A percentile compares a stretch with the other conserved stretches of the same genome.
phyloP scores from a whole-genome alignment of 2,888 invertebrate genomes.

The Pseudanteris insignis region DNA sequence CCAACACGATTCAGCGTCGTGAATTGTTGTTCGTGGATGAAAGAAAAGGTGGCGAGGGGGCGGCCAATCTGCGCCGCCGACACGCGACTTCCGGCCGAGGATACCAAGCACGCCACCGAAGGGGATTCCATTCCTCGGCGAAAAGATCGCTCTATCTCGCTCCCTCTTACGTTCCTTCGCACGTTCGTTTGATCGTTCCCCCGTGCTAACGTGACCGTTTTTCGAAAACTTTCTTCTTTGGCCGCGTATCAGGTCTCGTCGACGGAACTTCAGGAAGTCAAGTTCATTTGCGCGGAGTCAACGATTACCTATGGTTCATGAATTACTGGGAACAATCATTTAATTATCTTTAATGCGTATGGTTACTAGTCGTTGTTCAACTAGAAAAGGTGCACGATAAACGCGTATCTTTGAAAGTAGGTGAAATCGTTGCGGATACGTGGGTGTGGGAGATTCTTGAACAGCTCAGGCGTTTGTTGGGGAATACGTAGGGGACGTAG shows the following conservation, averaged over 20 bases:
- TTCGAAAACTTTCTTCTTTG: not conserved
- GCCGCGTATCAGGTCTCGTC: conserved; percentile 12
- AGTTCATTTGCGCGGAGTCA: conserved; percentile 21
- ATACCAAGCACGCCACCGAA: conserved; percentile 59
- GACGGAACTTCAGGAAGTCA: conserved; percentile 33
- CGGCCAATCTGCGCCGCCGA: conserved; percentile 52
- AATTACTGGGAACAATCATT: too few relatives aligned
- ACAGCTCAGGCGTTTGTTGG: too few relatives aligned
- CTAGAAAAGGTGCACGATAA: too few relatives aligned
- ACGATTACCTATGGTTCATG: too few relatives aligned
- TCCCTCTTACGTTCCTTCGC: not conserved
- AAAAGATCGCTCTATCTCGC: conserved; percentile 12
- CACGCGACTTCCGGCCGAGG: conserved; percentile 65
- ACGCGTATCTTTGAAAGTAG: too few relatives aligned
- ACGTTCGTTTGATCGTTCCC: conserved; percentile 2
- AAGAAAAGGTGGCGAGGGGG: conserved; percentile 46
- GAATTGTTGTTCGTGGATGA: conserved; percentile 39
- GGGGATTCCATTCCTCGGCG: conserved; percentile 39
- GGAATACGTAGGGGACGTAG: too few relatives aligned
- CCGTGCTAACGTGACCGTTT: conserved; percentile 11
- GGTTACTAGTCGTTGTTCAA: too few relatives aligned
- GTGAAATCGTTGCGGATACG: conserved; percentile 16
- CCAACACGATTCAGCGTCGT: conserved; percentile 9
- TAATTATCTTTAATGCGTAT: too few relatives aligned
- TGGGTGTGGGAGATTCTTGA: too few relatives aligned